Evolutionary conservation across 2,113 vertebrate genomes (phyloP), one percentile per base, ranked within the genome.

Genomic region (Prolemur simus): DNA sequence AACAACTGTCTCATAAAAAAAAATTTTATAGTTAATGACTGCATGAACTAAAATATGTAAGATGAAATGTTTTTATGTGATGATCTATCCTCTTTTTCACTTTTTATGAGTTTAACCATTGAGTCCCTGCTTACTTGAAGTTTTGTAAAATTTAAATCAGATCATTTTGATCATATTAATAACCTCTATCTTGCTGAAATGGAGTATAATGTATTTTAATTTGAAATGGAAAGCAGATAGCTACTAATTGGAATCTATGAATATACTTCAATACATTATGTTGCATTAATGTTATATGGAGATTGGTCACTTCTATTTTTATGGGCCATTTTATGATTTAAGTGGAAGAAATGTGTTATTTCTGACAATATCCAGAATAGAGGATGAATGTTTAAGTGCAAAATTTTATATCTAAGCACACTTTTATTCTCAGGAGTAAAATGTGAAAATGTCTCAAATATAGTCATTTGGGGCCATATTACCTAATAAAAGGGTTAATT

Each of bases 81-180:
- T 78, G 27, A n/a, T 87, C 37, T 37, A 3, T 60, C 5, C 25
- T 82, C 78, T 58, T 23, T 87, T 91, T 78, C 37, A 32, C 37
- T 66, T 87, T 74, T 60, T 85, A 37, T 93, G 56, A 96, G n/a
- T 58, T 92, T 92, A 34, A 86, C 74, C 39, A 94, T 89, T 84
- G 66, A 89, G 71, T 71, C 7, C 7, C 34, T 92, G 45, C 20
- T 96, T 92, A 95, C 58, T n/a, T 90, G 63, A 94, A 87, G 71
- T 84, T 94, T 80, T 27, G 86, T 91, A 54, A 96, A 93, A 94
- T 94, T 96, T 91, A 69, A 83, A 66, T 64, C n/a, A 84, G 8
- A 76, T 83, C n/a, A 17, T 87, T 73, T 64, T 54, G 58, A 39
- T 76, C 80, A 89, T 73, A 92, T 89, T 92, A 77, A 89, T 87